Evolutionary conservation across 2,113 vertebrate species (phyloP).

Genomic region (Psephotus haematonotus): DNA sequence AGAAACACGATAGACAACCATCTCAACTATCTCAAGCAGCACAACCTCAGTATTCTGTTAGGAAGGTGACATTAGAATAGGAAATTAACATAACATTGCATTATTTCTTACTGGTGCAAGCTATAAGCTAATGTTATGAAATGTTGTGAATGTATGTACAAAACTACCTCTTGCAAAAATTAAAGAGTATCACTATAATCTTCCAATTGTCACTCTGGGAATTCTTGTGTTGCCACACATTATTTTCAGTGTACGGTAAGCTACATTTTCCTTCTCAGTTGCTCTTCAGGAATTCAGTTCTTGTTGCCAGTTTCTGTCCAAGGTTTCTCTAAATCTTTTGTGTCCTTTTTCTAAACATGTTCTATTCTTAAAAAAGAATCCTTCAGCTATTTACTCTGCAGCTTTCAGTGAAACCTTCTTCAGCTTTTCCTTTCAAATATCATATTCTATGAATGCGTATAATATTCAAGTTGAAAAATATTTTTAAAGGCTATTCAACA

Average conservation of each 20-base stretch:
- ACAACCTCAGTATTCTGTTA: slow-evolving; percentile 38
- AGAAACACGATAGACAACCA: slow-evolving; percentile 23
- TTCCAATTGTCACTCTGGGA: slow-evolving; percentile 65
- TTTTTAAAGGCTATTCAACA: neutral
- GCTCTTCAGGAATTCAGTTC: slow-evolving; percentile 35
- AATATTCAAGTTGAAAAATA: slow-evolving; percentile 20
- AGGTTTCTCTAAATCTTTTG: slow-evolving; percentile 65
- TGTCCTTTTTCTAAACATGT: slow-evolving; percentile 59
- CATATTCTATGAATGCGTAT: neutral
- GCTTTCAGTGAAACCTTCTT: slow-evolving; percentile 29
- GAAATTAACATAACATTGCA: slow-evolving; percentile 64
- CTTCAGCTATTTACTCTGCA: slow-evolving; percentile 37
- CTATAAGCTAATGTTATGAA: slow-evolving; percentile 73
- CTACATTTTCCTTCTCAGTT: slow-evolving; percentile 38
- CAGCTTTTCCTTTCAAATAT: slow-evolving; percentile 35
- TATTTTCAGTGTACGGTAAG: slow-evolving; percentile 6
- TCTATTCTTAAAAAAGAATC: slow-evolving; percentile 16
- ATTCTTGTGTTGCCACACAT: slow-evolving; percentile 67
- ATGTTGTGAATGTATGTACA: slow-evolving; percentile 65
- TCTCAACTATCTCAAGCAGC: neutral
- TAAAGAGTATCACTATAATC: slow-evolving; percentile 61
- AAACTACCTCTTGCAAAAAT: slow-evolving; percentile 69
- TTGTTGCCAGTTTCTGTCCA: slow-evolving; percentile 48
- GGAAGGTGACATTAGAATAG: slow-evolving; percentile 15
- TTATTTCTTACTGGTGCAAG: slow-evolving; percentile 52